Conservation (phyloP, 2,113 vertebrate species). For the Gopherus flavomarginatus region DNA sequence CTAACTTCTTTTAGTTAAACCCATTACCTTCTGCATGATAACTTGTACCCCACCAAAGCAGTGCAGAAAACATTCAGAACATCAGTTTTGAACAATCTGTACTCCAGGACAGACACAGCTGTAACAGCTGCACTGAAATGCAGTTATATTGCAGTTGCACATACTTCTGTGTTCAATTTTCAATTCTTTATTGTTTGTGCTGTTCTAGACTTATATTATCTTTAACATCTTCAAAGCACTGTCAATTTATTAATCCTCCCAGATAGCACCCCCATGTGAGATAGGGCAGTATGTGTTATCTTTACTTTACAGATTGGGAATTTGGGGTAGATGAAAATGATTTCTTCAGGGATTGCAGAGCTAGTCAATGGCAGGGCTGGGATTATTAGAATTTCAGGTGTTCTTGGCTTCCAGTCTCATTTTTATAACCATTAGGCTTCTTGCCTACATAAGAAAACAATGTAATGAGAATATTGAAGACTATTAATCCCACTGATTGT, state of each 20-base stretch:
- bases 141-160: background rate
- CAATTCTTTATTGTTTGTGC: background rate
- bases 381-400: background rate
- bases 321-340: background rate
- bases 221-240: background rate
- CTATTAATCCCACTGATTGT: background rate
- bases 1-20: background rate
- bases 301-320: background rate
- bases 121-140: background rate
- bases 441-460: background rate
- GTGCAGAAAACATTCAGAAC: background rate
- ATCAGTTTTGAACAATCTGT: background rate
- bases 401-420: background rate
- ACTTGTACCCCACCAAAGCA: background rate
- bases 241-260: background rate
- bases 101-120: background rate
- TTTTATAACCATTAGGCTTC: background rate
- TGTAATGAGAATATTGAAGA: background rate
- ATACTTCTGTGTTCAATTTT: background rate
- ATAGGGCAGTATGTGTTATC: background rate
- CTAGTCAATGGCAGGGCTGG: background rate
- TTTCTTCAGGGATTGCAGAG: background rate
- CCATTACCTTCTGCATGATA: background rate
- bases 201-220: background rate
- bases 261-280: fast-evolving